These are phyloP conservation scores for Hyalella azteca DNA, from an alignment of 2,888 invertebrate genomes.

Conservation along the genomic window DNA sequence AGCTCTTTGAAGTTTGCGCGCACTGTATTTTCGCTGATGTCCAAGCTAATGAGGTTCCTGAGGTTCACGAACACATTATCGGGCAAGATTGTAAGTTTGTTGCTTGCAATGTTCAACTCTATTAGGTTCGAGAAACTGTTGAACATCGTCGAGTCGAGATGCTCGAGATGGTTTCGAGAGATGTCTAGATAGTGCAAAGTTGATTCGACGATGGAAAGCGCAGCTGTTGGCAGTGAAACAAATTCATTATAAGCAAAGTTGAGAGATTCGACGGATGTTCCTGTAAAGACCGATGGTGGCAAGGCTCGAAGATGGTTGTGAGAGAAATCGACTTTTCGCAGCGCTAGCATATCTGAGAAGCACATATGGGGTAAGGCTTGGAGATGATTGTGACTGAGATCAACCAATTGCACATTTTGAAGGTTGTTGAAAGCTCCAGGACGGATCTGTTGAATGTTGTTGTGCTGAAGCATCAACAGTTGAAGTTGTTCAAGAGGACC, in stretches of 20 bases:
- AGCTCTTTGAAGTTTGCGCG: conserved; percentile 86
- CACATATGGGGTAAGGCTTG: conserved; percentile 60
- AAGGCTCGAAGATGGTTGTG: conserved; percentile 61
- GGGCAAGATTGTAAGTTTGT: conserved; percentile 81
- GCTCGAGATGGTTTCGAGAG: conserved; percentile 80
- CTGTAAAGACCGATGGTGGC: conserved; percentile 61
- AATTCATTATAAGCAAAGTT: conserved; percentile 61
- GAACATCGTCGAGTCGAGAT: conserved; percentile 85
- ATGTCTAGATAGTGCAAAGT: conserved; percentile 80
- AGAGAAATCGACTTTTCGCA: conserved; percentile 60
- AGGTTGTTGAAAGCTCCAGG: conserved; percentile 79
- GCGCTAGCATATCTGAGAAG: conserved; percentile 60
- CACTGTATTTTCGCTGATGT: conserved; percentile 79
- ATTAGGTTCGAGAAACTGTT: conserved; percentile 80
- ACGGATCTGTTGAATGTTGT: conserved; percentile 75
- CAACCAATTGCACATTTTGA: conserved; percentile 65
- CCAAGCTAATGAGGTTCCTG: conserved; percentile 74
- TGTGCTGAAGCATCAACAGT: conserved; percentile 75
- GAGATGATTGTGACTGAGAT: conserved; percentile 61
- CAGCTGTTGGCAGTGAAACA: conserved; percentile 70
- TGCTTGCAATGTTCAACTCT: conserved; percentile 77
- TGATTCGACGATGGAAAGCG: conserved; percentile 78
- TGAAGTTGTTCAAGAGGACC: conserved; percentile 68
- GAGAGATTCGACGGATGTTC: conserved; percentile 61
- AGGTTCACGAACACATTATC: conserved; percentile 87